Evolutionary conservation across 2,113 vertebrate species (phyloP).

Genomic region (Catharus fuscescens): DNA sequence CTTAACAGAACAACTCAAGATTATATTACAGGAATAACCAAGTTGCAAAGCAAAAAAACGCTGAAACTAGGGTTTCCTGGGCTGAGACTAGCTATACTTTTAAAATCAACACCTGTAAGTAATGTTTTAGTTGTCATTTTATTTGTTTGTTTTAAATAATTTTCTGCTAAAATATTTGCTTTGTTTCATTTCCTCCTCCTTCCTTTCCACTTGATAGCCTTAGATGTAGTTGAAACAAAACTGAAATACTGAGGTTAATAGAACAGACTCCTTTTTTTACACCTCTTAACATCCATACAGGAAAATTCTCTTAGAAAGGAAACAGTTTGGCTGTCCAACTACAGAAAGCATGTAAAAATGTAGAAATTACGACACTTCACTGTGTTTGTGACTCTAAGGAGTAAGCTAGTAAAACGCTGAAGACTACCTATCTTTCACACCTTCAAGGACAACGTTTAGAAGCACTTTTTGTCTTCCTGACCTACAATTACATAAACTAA

Average conservation of each 20-base stretch:
- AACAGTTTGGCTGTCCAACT: neutral
- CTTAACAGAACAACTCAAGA: neutral
- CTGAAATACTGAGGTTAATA: neutral
- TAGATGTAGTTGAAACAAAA: neutral
- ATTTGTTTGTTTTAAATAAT: neutral
- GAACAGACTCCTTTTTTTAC: neutral
- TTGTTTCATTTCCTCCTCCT: neutral
- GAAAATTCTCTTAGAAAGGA: neutral
- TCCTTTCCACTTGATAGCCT: neutral
- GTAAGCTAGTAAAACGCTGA: neutral
- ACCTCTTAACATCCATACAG: neutral
- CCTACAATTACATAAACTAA: neutral
- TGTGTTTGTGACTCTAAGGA: neutral
- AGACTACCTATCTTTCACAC: neutral
- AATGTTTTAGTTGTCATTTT: neutral
- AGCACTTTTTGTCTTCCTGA: neutral
- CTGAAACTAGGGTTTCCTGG: neutral
- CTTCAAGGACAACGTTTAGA: neutral
- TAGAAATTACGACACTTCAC: neutral
- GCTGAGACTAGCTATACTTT: neutral
- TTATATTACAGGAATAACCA: neutral
- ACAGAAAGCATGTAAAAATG: neutral
- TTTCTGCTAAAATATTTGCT: neutral
- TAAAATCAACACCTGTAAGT: neutral
- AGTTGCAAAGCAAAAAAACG: neutral